Conservation (phyloP, 2,888 invertebrate genomes). For the Standfussiana lucernea region DNA sequence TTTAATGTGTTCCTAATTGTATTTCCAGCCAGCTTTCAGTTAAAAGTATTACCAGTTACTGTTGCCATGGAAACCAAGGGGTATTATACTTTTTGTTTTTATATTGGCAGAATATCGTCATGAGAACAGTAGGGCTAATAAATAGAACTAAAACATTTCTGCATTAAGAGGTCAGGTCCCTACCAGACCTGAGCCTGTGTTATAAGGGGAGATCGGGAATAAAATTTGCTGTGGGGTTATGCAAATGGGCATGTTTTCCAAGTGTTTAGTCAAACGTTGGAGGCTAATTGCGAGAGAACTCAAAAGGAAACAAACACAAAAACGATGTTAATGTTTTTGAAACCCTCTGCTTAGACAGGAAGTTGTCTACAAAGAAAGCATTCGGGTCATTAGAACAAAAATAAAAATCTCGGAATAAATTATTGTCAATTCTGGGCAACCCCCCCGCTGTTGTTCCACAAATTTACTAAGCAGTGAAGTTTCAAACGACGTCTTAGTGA, state of each 20-base stretch:
- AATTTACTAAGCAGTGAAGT: constrained; percentile 44
- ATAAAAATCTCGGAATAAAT: constrained; percentile 29
- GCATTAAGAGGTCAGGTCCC: too few species aligned
- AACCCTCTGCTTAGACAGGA: neutral
- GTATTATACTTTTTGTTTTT: constrained; percentile 13
- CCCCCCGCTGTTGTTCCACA: constrained; percentile 1
- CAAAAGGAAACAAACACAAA: constrained; percentile 8
- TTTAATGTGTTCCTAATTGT: constrained; percentile 28
- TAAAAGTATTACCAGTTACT: neutral
- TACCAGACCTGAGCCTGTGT: too few species aligned
- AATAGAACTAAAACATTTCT: too few species aligned
- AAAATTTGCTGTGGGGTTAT: too few species aligned
- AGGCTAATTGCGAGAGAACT: neutral
- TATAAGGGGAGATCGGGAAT: neutral
- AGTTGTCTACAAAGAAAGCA: constrained; percentile 4
- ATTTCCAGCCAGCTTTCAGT: constrained; percentile 8
- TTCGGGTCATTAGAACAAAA: constrained; percentile 3
- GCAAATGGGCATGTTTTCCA: neutral
- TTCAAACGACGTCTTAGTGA: neutral
- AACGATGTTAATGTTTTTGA: constrained; percentile 3
- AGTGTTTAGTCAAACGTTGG: constrained; percentile 1
- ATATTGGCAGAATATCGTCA: constrained; percentile 1
- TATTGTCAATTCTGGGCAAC: constrained; percentile 37
- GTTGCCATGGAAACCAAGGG: constrained; percentile 14
- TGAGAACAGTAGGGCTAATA: too few species aligned